Conservation (phyloP, 2,888 invertebrate species). For the Melipona bicolor region DNA sequence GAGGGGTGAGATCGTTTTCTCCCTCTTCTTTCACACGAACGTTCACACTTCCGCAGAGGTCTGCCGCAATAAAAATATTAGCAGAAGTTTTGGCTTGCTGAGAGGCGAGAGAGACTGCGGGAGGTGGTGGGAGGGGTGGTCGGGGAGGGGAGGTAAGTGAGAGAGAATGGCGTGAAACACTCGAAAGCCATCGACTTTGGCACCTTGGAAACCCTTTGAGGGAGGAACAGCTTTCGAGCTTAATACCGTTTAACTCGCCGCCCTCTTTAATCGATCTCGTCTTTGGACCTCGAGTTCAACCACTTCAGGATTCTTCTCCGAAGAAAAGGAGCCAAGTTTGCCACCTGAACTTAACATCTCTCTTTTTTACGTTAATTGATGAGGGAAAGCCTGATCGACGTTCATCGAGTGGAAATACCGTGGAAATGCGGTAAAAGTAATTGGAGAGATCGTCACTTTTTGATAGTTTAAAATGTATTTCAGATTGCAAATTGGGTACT, state of each 20-base stretch:
- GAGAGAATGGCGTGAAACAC: slow-evolving; percentile 61
- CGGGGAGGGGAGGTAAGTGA: slow-evolving; percentile 21
- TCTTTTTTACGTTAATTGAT: slow-evolving; percentile 14
- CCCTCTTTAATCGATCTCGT: slow-evolving; percentile 61
- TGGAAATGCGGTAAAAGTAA: neutral
- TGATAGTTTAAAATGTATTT: neutral
- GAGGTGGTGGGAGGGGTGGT: too few species aligned
- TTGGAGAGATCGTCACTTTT: neutral
- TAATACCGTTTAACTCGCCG: slow-evolving; percentile 63
- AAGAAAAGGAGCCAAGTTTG: slow-evolving; percentile 25
- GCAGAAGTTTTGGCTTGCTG: slow-evolving; percentile 40
- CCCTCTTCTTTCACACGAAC: slow-evolving; percentile 2
- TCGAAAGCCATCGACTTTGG: slow-evolving; percentile 61
- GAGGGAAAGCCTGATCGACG: neutral
- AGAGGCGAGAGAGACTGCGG: slow-evolving; percentile 21
- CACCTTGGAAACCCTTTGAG: slow-evolving; percentile 61
- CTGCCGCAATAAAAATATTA: slow-evolving; percentile 55
- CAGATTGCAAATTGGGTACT: neutral
- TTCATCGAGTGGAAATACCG: neutral
- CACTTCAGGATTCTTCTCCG: slow-evolving; percentile 47
- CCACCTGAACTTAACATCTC: slow-evolving; percentile 33
- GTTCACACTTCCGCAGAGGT: slow-evolving; percentile 23
- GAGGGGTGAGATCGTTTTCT: slow-evolving; percentile 6
- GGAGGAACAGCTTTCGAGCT: slow-evolving; percentile 62
- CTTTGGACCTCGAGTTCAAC: slow-evolving; percentile 35